Percentiles rank a stretch among this genome's conserved stretches.
Evolutionary conservation across 2,888 invertebrate species (phyloP).

Genomic region (Mantis religiosa): DNA sequence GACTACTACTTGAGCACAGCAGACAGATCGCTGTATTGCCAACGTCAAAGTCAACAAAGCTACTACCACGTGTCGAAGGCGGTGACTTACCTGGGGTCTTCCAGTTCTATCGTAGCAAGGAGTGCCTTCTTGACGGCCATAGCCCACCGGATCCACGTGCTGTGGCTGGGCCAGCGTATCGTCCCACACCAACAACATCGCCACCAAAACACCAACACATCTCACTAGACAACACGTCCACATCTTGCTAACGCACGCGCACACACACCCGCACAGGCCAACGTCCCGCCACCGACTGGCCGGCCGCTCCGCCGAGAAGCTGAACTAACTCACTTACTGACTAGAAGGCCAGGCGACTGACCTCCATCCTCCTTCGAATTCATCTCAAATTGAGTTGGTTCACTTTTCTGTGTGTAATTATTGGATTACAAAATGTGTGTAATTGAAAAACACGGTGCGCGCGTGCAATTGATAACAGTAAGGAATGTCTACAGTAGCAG

Average conservation of each 20-base stretch:
- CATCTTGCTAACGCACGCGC: neutral
- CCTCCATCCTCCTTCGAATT: neutral
- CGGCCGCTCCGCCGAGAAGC: neutral
- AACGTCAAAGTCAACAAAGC: too few species aligned
- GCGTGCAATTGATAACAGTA: too few species aligned
- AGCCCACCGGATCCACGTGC: neutral
- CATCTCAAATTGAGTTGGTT: too few species aligned
- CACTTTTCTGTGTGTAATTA: too few species aligned
- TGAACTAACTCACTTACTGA: neutral
- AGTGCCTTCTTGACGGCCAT: slow-evolving; percentile 14
- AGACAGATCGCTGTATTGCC: too few species aligned
- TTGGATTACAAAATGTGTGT: too few species aligned
- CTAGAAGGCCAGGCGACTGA: neutral
- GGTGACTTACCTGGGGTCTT: slow-evolving; percentile 30
- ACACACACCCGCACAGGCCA: slow-evolving; percentile 1
- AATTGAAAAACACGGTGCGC: too few species aligned
- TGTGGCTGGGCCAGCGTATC: neutral
- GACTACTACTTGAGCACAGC: too few species aligned
- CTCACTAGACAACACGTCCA: neutral
- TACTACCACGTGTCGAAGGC: too few species aligned
- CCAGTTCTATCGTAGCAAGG: slow-evolving; percentile 32
- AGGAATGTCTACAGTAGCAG: too few species aligned
- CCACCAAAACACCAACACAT: neutral
- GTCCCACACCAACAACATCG: neutral
- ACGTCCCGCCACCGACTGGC: slow-evolving; percentile 22